Evolutionary conservation across 2,113 vertebrate species (phyloP), one percentile per base, ranked within the genome.

Genomic region (Pipra filicauda): DNA sequence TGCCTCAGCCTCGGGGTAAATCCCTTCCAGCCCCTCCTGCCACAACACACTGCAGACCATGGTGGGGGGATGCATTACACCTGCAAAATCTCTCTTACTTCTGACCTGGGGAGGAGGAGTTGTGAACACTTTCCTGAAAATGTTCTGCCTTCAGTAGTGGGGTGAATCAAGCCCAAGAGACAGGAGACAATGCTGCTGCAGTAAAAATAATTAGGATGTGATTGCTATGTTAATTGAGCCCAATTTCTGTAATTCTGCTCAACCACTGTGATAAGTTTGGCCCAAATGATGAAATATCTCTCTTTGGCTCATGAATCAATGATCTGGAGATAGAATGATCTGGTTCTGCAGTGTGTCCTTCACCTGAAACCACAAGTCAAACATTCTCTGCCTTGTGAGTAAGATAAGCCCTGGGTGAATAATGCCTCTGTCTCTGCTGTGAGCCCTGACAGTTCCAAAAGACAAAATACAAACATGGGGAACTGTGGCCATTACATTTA

Each of bases 341-440:
- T 51, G 59, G 21, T 41, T 77, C 46, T 80, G 82, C 62, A 49
- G 58, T 3, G 0, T 85, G 91, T 86, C 95, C 96, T 97, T 94
- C 85, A 92, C 64, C 95, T 71, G 79, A 73, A 92, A 88, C 23
- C 67, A 55, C 24, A 84, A 96, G 94, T 90, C 95, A 92, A 70
- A 92, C 51, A 83, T 70, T 66, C 49, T 84, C 73, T 80, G 89
- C 41, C 39, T 3, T 70, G 76, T 33, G 78, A 75, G 35, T 37
- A 59, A 83, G 71, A 92, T 90, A 97, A 96, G 72, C 85, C 74
- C 69, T 15, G 39, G 43, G 26, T 93, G 96, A 95, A 74, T 93
- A 93, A 93, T 74, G 75, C 46, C 59, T 77, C 49, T 88, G 58
- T 44, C 62, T 73, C 62, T 26, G 4, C 22, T 71, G 15, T 66